Base-by-base conservation (phyloP, 2,113 vertebrate species). In the Myotis yumanensis region DNA sequence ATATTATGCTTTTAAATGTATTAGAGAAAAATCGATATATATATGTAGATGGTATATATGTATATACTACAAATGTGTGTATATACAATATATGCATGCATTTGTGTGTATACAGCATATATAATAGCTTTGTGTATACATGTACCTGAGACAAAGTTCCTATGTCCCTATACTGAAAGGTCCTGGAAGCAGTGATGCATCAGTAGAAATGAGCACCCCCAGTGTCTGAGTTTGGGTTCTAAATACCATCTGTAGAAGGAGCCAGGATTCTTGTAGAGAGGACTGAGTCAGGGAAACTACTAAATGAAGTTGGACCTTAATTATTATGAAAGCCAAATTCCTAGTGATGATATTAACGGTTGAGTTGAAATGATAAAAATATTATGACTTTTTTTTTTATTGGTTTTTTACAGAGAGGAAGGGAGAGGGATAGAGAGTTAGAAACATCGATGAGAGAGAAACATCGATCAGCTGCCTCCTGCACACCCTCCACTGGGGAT, bases 1-100 rank as follows among this genome's bases (percentile, higher is more conserved):
- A 43, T 77, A 76, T 62, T 86, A 28, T 84, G 14, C 22, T 84
- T 84, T 87, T 92, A 73, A 95, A 62, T 75, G 8, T 62, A 89
- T 77, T 71, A 48, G 40, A 46, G 18, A 25, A 87, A 68, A 71
- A 25, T 46, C 32, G 5, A 79, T 89, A 54, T 17, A 43, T 48
- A 7, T 90, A 72, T 72, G 71, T 80, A 43, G 11, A 35, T 54
- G 51, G 14, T 54, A 30, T 71, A 30, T 16, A 51, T 72, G 59
- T 52, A 52, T 52, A 52, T 46, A 32, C 16, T 22, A 17, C 18
- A 46, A 17, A 66, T 89, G 12, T 25, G 46, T 83, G 15, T 57
- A 25, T 57, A 5, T 66, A 11, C n/a, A 22, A 7, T 35, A 25
- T n/a, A 35, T 89, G 8, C 43, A 32, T 73, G 4, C 32, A 37